These are phyloP conservation scores for Achroia grisella DNA, from an alignment of 1,140 invertebrate species.

Conservation along the genomic window DNA sequence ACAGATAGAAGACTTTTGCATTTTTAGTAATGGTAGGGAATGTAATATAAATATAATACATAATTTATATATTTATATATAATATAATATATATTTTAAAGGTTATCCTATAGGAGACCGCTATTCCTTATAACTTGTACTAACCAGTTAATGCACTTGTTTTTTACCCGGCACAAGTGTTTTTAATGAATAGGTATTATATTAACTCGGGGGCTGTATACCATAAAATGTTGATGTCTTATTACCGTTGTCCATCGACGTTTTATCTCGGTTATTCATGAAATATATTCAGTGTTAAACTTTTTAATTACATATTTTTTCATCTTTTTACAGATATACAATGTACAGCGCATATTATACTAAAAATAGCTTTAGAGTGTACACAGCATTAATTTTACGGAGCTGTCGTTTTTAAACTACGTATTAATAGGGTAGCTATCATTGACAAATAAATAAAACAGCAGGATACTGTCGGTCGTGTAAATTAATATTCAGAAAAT, in stretches of 20 bases:
- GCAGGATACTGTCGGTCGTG: neutral
- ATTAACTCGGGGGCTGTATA: conserved; percentile 47
- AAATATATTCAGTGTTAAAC: conserved; percentile 55
- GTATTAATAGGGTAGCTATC: neutral
- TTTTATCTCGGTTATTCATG: conserved; percentile 38
- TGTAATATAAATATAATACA: too few species aligned
- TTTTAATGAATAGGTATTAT: conserved; percentile 60
- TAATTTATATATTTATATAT: too few species aligned
- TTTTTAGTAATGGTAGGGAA: too few species aligned
- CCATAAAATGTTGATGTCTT: conserved; percentile 60
- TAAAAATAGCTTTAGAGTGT: neutral
- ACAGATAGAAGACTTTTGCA: too few species aligned
- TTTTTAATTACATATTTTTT: conserved; percentile 35
- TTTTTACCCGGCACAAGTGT: conserved; percentile 48
- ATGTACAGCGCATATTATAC: neutral
- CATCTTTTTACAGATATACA: conserved; percentile 12
- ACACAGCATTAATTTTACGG: neutral
- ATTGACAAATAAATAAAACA: conserved; percentile 4
- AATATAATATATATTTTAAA: neutral
- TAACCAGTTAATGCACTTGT: conserved; percentile 21
- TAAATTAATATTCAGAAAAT: conserved; percentile 4
- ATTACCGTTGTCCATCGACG: conserved; percentile 42
- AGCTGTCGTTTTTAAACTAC: conserved; percentile 1
- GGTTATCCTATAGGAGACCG: neutral
- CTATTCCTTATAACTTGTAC: conserved; percentile 18